phyloP scores from a whole-genome alignment of 2,113 vertebrate genomes.

The Lampris incognitus region DNA sequence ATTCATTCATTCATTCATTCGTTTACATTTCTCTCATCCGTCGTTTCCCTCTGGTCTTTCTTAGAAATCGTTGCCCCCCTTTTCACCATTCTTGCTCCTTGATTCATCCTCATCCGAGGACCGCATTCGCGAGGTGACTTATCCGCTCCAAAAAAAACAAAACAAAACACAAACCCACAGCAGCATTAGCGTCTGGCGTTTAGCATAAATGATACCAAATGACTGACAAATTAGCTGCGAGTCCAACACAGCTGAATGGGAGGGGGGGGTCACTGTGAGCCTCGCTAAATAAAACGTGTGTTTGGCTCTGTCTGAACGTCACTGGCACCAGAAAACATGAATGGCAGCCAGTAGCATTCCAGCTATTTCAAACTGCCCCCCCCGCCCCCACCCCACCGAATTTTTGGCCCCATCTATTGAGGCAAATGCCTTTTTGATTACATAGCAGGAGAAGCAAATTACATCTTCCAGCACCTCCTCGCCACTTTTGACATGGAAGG shows the following conservation, averaged over 20 bases:
- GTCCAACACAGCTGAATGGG: conserved; percentile 13
- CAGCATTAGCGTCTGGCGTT: conserved; percentile 1
- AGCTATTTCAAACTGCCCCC: conserved; percentile 10
- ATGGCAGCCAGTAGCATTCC: conserved; percentile 20
- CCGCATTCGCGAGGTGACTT: background rate
- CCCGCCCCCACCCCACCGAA: background rate
- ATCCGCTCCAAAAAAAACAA: background rate
- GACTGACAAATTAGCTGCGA: conserved; percentile 22
- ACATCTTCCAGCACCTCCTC: conserved; percentile 30
- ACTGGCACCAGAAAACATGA: conserved; percentile 18
- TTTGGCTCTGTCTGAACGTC: conserved; percentile 9
- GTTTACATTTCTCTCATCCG: background rate
- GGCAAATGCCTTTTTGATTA: conserved; percentile 33
- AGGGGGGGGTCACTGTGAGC: no score
- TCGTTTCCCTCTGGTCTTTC: background rate
- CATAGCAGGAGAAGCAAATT: conserved; percentile 24
- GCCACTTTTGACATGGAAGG: background rate
- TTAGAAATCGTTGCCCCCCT: background rate
- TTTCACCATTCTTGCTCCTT: background rate
- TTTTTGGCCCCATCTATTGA: conserved; percentile 28
- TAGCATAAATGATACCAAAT: conserved; percentile 34
- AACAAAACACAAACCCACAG: background rate
- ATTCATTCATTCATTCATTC: conserved; percentile 2
- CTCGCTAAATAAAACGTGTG: conserved; percentile 8
- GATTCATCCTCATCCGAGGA: background rate